Conservation (phyloP, 2,113 vertebrate genomes). For the Takifugu bimaculatus region DNA sequence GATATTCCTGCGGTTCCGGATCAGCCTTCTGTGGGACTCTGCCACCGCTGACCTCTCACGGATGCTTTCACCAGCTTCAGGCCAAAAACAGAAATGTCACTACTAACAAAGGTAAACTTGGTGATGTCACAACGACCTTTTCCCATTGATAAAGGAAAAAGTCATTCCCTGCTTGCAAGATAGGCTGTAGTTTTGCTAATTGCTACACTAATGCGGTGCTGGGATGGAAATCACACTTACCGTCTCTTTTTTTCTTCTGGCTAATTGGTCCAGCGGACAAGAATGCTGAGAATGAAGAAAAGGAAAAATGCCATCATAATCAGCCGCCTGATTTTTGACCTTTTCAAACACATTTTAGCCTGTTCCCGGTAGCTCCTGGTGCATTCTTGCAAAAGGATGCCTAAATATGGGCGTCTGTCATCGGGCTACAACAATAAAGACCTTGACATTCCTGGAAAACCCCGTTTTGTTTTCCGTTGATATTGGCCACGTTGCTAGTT, state of each 20-base stretch:
- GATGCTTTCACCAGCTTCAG: slow-evolving; percentile 37
- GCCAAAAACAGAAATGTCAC: not conserved
- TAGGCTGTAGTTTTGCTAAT: not conserved
- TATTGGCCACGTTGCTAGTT: no score
- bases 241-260: slow-evolving; percentile 56
- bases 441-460: no score
- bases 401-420: no score
- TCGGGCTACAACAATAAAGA: no score
- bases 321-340: no score
- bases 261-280: slow-evolving; percentile 68
- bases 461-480: no score
- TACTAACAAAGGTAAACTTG: not conserved
- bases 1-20: slow-evolving; percentile 76
- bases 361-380: no score
- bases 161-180: slow-evolving; percentile 15
- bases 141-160: slow-evolving; percentile 11
- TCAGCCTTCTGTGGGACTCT: slow-evolving; percentile 52
- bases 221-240: slow-evolving; percentile 41
- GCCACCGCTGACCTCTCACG: slow-evolving; percentile 32
- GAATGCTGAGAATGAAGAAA: slow-evolving; percentile 53
- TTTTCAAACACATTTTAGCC: no score
- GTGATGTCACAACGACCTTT: not conserved
- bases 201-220: not conserved
- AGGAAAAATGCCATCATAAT: slow-evolving; percentile 8
- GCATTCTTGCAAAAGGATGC: no score